Conservation (phyloP, 2,797 vertebrate species). For the Chaetodon trifasciatus region DNA sequence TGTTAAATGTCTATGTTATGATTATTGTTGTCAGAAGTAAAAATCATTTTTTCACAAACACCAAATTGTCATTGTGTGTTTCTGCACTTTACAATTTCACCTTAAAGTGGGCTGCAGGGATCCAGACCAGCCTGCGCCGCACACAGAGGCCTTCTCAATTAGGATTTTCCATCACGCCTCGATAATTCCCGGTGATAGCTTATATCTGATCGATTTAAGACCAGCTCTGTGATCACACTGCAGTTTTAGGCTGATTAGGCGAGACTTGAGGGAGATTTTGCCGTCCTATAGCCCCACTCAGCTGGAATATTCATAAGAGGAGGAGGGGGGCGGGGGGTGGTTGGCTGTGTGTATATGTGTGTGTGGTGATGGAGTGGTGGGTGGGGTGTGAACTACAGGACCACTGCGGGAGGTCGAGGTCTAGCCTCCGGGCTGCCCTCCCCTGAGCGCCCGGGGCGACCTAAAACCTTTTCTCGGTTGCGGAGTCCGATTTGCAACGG, state of each 20-base stretch:
- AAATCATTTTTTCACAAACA: neutral
- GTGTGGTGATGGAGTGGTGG: constrained; percentile 9
- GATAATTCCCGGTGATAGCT: constrained; percentile 59
- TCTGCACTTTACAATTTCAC: neutral
- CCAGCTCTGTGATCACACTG: constrained; percentile 66
- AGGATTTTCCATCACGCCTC: constrained; percentile 51
- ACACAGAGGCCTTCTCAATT: constrained; percentile 48
- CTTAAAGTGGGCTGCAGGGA: neutral
- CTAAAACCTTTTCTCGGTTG: constrained; percentile 80
- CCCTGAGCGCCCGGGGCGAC: constrained; percentile 77
- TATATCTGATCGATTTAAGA: constrained; percentile 71
- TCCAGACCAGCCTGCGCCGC: neutral
- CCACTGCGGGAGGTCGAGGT: constrained; percentile 84
- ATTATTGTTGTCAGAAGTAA: neutral
- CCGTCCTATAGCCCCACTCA: constrained; percentile 59
- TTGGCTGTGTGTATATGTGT: constrained; percentile 7
- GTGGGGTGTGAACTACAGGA: constrained; percentile 65
- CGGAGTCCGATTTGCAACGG: constrained; percentile 86
- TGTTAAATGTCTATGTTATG: neutral
- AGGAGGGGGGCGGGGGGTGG: neutral
- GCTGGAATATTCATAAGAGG: constrained; percentile 77
- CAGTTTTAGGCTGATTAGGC: constrained; percentile 75
- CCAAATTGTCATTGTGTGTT: neutral
- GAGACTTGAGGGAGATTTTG: constrained; percentile 67
- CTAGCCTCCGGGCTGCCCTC: constrained; percentile 81